These are phyloP conservation scores for Melospiza georgiana DNA, from an alignment of 2,113 vertebrate species.

Conservation along the genomic window DNA sequence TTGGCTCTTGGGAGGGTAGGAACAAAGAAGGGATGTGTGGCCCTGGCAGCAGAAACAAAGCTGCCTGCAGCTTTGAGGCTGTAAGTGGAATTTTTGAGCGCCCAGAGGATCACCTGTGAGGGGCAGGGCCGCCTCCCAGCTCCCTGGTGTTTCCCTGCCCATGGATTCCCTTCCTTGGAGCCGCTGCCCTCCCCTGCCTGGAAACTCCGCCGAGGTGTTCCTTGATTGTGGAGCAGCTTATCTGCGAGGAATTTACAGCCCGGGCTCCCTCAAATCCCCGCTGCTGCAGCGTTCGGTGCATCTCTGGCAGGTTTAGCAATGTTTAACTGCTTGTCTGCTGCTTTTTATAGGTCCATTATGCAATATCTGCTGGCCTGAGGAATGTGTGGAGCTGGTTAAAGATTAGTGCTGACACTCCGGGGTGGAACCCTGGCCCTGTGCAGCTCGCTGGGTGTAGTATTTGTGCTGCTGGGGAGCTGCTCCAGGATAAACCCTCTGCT, in stretches of 20 bases:
- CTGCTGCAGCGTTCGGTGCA: neutral
- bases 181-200: neutral
- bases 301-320: neutral
- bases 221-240: neutral
- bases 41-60: neutral
- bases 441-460: neutral
- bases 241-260: neutral
- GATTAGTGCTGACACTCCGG: conserved; percentile 14
- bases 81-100: neutral
- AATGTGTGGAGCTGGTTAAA: neutral
- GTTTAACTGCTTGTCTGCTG: conserved; percentile 25
- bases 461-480: neutral
- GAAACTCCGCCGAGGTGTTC: neutral
- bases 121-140: neutral
- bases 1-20: neutral
- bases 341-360: conserved; percentile 35
- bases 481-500: neutral
- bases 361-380: neutral
- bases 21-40: conserved; percentile 38
- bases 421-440: neutral
- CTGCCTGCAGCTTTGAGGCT: neutral
- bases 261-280: neutral
- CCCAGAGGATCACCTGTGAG: neutral
- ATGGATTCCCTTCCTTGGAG: neutral
- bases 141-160: neutral